Evolutionary conservation across 2,113 vertebrate species (phyloP).

Genomic region (Antechinus stuartii): DNA sequence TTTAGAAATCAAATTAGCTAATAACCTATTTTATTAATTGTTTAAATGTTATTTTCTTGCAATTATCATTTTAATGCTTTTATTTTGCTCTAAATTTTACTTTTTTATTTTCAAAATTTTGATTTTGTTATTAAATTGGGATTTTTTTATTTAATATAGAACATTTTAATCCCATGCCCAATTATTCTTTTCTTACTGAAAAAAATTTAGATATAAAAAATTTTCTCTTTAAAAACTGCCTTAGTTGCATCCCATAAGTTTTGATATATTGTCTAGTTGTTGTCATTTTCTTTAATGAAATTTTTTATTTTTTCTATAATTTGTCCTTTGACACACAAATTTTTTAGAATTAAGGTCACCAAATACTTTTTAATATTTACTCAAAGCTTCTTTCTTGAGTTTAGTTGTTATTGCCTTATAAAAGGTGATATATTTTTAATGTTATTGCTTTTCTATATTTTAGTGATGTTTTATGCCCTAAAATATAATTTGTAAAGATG

Average conservation of each 20-base stretch:
- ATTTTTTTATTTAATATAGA: neutral
- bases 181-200: neutral
- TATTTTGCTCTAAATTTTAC: neutral
- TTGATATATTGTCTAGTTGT: neutral
- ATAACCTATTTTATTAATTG: neutral
- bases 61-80: neutral
- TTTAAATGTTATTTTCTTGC: neutral
- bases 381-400: neutral
- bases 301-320: neutral
- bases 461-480: neutral
- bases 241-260: neutral
- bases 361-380: neutral
- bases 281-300: neutral
- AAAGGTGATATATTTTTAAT: neutral
- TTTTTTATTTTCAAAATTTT: neutral
- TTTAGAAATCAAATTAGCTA: neutral
- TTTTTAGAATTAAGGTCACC: neutral
- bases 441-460: neutral
- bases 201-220: neutral
- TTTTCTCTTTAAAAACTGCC: neutral
- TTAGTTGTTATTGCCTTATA: neutral
- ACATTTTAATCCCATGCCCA: neutral
- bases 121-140: neutral
- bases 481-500: neutral
- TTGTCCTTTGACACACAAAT: neutral